Base-by-base conservation (phyloP, 37 sponge, comb jelly and placozoan genomes). In the Chondrilla cf. caribensis region DNA sequence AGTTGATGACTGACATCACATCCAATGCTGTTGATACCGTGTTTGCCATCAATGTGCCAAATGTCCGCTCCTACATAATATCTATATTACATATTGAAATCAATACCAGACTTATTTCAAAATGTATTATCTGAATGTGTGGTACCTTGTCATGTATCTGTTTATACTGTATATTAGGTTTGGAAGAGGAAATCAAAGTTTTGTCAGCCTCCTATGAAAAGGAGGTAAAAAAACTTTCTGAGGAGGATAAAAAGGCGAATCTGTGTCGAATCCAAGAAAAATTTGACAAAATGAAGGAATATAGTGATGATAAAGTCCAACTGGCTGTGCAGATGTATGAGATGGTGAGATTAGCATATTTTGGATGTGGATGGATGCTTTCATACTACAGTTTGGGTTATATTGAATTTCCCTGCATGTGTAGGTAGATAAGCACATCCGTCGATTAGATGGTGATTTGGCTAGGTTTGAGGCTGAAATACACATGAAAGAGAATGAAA, bases 301-400 rank as follows among this genome's bases (percentile, higher is more conserved):
- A 87, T 76, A 92, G 90, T 78, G 97, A 97, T 40, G 86, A 97
- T 40, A 97, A 97, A 79, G 97, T 97, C 32, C 93, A 93, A 70
- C 82, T 97, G 3, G 95, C 97, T 17, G 85, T 92, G 83, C 97
- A 94, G 77, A 94, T 95, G 78, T 97, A 97, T 78, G 97, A 97
- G 81, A 94, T 94, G 92, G 91, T 90, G 26, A 73, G 24, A 68
- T 3, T 7, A 68, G 18, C 31, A 55, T 55, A 19, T 19, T 11
- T 11, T 55, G 57, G 17, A 55, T 19, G 57, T 55, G 17, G 57
- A 17, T 55, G 17, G 57, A 55, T 55, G 11, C 17, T n/a, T 47
- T 6, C 51, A 47, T 47, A 14, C 51, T 14, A 14, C 51, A 47
- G 11, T 11, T 11, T 47, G 51, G 11, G 51, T 6, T 47, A 47